Evolutionary conservation across 2,888 invertebrate genomes (phyloP), one percentile per base, ranked within the genome.

Genomic region (Pristionchus fissidentatus): DNA sequence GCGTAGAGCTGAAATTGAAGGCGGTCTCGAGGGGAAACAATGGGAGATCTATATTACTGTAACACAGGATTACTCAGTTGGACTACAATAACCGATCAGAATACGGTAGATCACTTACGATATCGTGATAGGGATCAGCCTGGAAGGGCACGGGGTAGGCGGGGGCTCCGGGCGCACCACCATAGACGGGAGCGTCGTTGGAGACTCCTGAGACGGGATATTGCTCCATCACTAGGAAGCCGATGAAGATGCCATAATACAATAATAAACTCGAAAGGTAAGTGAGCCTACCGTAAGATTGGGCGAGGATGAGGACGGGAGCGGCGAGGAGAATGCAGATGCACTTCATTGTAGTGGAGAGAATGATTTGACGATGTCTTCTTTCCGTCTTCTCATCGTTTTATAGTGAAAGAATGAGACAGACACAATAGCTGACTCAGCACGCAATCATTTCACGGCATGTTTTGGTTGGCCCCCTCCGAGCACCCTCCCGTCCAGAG

Each of bases 391-490:
- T 62, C 35, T 32, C 41, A 15, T n/a, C 70, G 26, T 70, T 70
- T 41, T 70, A 41, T 70, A 70, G 41, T n/a, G 29, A 15, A 41
- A 22, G 70, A n/a, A 70, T 35, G 22, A 70, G 70, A 70, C n/a
- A n/a, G n/a, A n/a, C 70, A 70, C 70, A 70, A 70, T 26, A 70
- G 38, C 41, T 41, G 70, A 41, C 22, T 41, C 70, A 43, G 29
- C 15, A n/a, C 38, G 41, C n/a, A 38, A 41, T 70, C 70, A 43
- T 62, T 57, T 57, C 57, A 57, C 57, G 22, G 26, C 26, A 57
- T 57, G 57, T 57, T 57, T 57, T 57, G 55, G 55, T 57, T 57
- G n/a, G n/a, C n/a, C n/a, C n/a, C n/a, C n/a, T n/a, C n/a, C n/a
- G n/a, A n/a, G n/a, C n/a, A n/a, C n/a, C n/a, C n/a, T n/a, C n/a